A percentile compares a stretch with the other conserved stretches of the same genome.
Conservation (phyloP, 2,888 invertebrate genomes). For the Agapetus fuscipes region DNA sequence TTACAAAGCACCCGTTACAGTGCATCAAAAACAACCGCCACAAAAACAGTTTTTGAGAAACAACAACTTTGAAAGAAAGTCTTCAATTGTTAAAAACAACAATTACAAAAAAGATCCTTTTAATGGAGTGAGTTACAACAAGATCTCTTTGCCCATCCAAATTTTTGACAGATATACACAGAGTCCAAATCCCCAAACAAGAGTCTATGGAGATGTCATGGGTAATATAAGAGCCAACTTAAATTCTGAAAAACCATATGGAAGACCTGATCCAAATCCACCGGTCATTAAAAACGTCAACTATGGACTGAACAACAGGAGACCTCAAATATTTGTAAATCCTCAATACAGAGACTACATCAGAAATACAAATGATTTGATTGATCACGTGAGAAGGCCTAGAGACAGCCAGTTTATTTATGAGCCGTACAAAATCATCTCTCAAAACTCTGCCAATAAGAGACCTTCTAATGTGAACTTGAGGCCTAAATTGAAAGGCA, state of each 20-base stretch:
- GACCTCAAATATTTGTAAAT: too few relatives aligned
- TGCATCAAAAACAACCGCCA: too few relatives aligned
- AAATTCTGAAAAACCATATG: conserved; percentile 4
- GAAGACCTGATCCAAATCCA: too few relatives aligned
- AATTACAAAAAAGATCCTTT: neutral
- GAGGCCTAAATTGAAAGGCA: conserved; percentile 38
- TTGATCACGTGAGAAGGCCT: conserved; percentile 27
- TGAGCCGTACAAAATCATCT: conserved; percentile 42
- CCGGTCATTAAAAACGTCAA: neutral
- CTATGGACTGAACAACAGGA: neutral
- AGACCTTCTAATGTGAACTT: conserved; percentile 33
- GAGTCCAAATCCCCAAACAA: conserved; percentile 33
- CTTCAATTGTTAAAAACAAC: neutral
- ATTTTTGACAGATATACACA: conserved; percentile 30
- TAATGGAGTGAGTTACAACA: too few relatives aligned
- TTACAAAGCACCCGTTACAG: too few relatives aligned
- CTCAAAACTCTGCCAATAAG: conserved; percentile 35
- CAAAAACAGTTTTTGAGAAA: too few relatives aligned
- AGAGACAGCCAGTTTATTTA: conserved; percentile 35
- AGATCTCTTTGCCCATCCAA: conserved; percentile 11
- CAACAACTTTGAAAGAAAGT: neutral
- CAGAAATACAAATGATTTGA: too few relatives aligned
- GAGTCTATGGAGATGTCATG: conserved; percentile 40
- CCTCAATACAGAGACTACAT: too few relatives aligned
- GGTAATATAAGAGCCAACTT: conserved; percentile 32